Evolutionary conservation across 1,140 invertebrate genomes (phyloP).

Genomic region (Papilio xuthus): DNA sequence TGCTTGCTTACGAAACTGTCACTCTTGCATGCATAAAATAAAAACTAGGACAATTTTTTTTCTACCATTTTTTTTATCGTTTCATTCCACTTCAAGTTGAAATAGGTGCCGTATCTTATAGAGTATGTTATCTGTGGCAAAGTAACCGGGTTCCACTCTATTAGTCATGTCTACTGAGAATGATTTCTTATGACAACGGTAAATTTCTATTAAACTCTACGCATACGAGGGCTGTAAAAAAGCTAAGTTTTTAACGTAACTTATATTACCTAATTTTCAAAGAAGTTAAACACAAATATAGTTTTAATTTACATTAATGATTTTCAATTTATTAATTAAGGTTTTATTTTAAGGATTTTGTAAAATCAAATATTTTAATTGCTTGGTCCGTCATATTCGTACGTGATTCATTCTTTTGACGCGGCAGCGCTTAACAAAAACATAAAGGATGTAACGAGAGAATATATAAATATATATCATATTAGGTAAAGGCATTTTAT

Average conservation of each 20-base stretch:
- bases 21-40: background rate
- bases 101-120: background rate
- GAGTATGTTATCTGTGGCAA: background rate
- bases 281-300: background rate
- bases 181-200: slow-evolving; percentile 16
- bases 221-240: background rate
- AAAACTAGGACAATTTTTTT: background rate
- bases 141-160: slow-evolving; percentile 23
- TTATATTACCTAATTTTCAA: background rate
- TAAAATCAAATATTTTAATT: slow-evolving; percentile 11
- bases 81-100: background rate
- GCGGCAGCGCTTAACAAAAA: slow-evolving; percentile 5
- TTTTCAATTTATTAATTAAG: no score
- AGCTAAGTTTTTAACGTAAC: background rate
- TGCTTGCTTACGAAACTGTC: no score
- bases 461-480: no score
- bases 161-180: slow-evolving; percentile 17
- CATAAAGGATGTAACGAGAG: background rate
- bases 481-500: background rate
- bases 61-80: background rate
- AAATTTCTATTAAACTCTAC: background rate
- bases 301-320: background rate
- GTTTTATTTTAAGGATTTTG: background rate
- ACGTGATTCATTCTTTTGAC: slow-evolving; percentile 27
- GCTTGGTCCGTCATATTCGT: background rate